Conservation (phyloP, 2,888 invertebrate species). For the Yponomeuta malinellus region DNA sequence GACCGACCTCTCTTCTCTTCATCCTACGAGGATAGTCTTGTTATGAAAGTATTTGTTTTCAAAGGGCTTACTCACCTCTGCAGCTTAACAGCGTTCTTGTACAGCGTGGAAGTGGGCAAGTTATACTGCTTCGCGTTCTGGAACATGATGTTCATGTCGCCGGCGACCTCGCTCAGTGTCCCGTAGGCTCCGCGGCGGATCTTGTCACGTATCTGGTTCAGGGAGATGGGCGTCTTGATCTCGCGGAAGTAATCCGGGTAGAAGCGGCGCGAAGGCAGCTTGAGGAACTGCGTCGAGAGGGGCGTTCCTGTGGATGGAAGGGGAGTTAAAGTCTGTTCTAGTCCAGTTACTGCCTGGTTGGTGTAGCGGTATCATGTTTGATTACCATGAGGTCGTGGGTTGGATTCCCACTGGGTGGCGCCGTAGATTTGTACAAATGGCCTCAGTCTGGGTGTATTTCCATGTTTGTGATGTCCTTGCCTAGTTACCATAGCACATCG, state of each 20-base stretch:
- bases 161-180: conserved; percentile 91
- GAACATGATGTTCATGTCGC: conserved; percentile 96
- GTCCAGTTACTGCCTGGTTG: no score
- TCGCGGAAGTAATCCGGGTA: conserved; percentile 99
- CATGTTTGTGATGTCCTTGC: no score
- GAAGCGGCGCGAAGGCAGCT: conserved; percentile 90
- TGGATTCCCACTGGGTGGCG: no score
- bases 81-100: conserved; percentile 89
- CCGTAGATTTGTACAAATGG: no score
- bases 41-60: not conserved
- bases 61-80: conserved; percentile 70
- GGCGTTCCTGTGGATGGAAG: conserved; percentile 76
- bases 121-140: conserved; percentile 96
- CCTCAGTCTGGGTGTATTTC: no score
- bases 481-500: no score
- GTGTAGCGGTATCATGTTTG: no score
- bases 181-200: conserved; percentile 88
- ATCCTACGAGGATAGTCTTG: no score
- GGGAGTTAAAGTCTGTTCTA: not conserved
- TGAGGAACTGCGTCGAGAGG: conserved; percentile 95
- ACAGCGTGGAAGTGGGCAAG: conserved; percentile 84
- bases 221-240: conserved; percentile 95
- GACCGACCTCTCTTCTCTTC: no score
- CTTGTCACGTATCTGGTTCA: conserved; percentile 92
- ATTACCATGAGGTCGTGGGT: no score